Base-by-base conservation (phyloP, 2,113 vertebrate species). In the Zosterops borbonicus region DNA sequence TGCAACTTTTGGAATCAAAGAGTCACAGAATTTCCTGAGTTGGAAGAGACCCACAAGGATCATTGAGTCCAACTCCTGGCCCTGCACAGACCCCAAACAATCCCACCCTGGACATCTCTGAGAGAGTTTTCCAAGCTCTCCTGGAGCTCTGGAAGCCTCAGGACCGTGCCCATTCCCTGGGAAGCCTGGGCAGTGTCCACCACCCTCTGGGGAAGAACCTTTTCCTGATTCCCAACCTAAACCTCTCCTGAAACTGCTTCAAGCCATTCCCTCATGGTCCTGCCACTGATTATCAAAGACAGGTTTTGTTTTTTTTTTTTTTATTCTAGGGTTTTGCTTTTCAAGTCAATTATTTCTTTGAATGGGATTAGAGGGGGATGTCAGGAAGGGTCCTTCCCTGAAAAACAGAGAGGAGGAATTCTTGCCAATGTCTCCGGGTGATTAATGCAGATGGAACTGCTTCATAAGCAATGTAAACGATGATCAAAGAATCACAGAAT, bases 51-150 rank as follows among this genome's bases (percentile, higher is more conserved):
- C 9, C 25, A 23, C 35, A 5, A 9, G 18, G 29, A 22, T 42
- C 31, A 49, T 18, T 0, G 0, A 76, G 47, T 23, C 2, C 25
- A 35, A 0, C 41, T 35, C 47, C 63, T 62, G 6, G 4, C 1
- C 25, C 29, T 68, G 14, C 55, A 83, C 21, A 42, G 41, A 33
- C 49, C 18, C 35, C 47, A 12, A 24, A 37, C 2, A 35, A 42
- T 4, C 31, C 7, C 56, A 28, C 5, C 14, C 27, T 27, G 35
- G 0, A 8, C 41, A 74, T n/a, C 23, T 9, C 21, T 69, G 22
- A 5, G 1, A 41, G 4, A 0, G 0, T 1, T 47, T 3, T 28
- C 12, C 47, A 55, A 68, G 19, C 0, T 0, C 8, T 28, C 6
- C 17, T 25, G 23, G 41, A 83, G 29, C 55, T 83, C 47, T 37